Percentiles rank a stretch among this genome's conserved stretches.
These are phyloP conservation scores for Orientallactaga sibirica DNA, from an alignment of 2,797 vertebrate species.

Conservation along the genomic window DNA sequence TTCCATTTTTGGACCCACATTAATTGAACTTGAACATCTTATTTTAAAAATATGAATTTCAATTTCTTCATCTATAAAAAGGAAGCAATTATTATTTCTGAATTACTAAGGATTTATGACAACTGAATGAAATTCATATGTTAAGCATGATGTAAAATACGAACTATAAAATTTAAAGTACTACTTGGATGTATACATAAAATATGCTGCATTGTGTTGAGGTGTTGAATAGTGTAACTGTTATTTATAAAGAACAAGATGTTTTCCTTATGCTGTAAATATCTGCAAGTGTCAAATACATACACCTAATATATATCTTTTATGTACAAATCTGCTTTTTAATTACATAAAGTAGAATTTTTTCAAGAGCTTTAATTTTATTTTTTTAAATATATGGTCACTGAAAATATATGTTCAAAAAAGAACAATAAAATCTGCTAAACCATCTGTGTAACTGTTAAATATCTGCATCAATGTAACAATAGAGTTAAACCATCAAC, in stretches of 20 bases:
- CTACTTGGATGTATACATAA: background rate
- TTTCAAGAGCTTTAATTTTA: background rate
- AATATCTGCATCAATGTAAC: background rate
- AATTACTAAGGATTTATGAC: background rate
- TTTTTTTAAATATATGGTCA: background rate
- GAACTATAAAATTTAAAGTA: background rate
- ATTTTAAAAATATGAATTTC: background rate
- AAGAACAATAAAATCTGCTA: background rate
- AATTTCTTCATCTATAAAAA: background rate
- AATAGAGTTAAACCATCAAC: background rate
- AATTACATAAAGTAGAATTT: background rate
- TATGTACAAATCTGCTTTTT: background rate
- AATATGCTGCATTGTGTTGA: background rate
- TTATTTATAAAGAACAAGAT: background rate
- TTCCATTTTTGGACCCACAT: no score
- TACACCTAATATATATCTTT: background rate
- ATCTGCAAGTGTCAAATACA: no score
- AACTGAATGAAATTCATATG: background rate
- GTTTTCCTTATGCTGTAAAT: no score
- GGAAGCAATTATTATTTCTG: background rate
- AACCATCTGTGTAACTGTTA: background rate
- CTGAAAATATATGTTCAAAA: background rate
- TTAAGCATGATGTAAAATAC: background rate
- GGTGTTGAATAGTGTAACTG: background rate
- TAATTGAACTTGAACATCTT: no score